Evolutionary conservation across 2,113 vertebrate species (phyloP).

Genomic region (Bos indicus): DNA sequence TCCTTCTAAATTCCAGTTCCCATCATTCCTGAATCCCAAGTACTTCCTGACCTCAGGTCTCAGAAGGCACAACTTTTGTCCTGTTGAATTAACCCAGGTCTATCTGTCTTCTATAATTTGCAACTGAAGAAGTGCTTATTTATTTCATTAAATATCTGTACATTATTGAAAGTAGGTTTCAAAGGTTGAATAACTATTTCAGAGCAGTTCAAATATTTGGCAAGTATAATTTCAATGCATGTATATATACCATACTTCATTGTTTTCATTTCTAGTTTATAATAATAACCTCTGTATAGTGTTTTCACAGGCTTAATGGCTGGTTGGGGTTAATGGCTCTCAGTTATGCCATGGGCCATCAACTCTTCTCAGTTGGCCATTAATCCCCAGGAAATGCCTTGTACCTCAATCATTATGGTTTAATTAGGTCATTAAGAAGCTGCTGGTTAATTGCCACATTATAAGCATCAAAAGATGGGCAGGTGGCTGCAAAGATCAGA

Average conservation of each 20-base stretch:
- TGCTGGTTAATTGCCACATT: conserved; percentile 74
- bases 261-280: conserved; percentile 62
- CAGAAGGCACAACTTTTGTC: neutral
- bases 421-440: conserved; percentile 78
- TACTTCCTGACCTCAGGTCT: neutral
- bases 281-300: conserved; percentile 54
- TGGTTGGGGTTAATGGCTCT: conserved; percentile 72
- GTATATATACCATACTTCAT: conserved; percentile 46
- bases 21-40: neutral
- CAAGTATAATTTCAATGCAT: conserved; percentile 22
- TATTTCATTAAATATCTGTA: conserved; percentile 12
- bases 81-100: neutral
- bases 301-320: conserved; percentile 74
- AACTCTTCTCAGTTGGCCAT: conserved; percentile 70
- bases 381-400: conserved; percentile 77
- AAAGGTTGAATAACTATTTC: conserved; percentile 30
- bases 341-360: conserved; percentile 68
- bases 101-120: neutral
- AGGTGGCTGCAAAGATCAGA: conserved; percentile 54
- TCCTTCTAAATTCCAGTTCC: neutral
- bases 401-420: conserved; percentile 72
- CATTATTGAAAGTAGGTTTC: neutral
- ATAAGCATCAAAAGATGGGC: conserved; percentile 55
- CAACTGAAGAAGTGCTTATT: neutral
- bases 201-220: conserved; percentile 27